phyloP scores from a whole-genome alignment of 1,140 invertebrate genomes.

The Drosophila leontia region DNA sequence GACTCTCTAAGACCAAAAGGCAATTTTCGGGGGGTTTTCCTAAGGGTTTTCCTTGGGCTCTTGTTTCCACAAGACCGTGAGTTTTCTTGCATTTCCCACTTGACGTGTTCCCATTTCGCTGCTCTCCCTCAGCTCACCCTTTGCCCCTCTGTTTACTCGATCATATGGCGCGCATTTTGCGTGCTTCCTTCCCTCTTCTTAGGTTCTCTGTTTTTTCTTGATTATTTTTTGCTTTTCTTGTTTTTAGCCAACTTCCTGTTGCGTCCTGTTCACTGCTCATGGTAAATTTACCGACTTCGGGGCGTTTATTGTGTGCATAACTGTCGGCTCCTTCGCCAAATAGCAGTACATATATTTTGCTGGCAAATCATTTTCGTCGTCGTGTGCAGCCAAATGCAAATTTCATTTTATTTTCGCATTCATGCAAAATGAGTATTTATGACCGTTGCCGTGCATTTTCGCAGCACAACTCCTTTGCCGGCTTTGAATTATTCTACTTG shows the following conservation, averaged over 20 bases:
- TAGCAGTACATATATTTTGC: constrained; percentile 69
- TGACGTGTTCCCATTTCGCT: constrained; percentile 76
- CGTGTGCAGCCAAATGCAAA: constrained; percentile 78
- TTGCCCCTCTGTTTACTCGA: constrained; percentile 61
- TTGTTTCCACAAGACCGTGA: constrained; percentile 16
- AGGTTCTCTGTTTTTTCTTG: constrained; percentile 19
- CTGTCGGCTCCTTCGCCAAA: constrained; percentile 62
- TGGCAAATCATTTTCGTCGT: constrained; percentile 70
- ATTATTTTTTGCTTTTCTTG: constrained; percentile 7
- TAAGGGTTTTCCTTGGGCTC: constrained; percentile 8
- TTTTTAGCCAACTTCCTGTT: constrained; percentile 62
- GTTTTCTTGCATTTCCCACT: constrained; percentile 69
- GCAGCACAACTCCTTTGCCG: constrained; percentile 9
- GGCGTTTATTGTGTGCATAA: constrained; percentile 81
- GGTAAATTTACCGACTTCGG: constrained; percentile 73
- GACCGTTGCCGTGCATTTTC: constrained; percentile 37
- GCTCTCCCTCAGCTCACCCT: constrained; percentile 28
- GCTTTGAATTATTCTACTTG: constrained; percentile 34
- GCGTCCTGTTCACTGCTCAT: constrained; percentile 62
- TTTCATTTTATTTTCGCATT: constrained; percentile 79
- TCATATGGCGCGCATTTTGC: constrained; percentile 81
- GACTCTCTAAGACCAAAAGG: constrained; percentile 54
- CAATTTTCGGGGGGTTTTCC: constrained; percentile 19
- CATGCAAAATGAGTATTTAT: constrained; percentile 79
- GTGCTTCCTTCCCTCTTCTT: constrained; percentile 57